Conservation (phyloP, 2,888 invertebrate species). For the Lacanobia oleracea region DNA sequence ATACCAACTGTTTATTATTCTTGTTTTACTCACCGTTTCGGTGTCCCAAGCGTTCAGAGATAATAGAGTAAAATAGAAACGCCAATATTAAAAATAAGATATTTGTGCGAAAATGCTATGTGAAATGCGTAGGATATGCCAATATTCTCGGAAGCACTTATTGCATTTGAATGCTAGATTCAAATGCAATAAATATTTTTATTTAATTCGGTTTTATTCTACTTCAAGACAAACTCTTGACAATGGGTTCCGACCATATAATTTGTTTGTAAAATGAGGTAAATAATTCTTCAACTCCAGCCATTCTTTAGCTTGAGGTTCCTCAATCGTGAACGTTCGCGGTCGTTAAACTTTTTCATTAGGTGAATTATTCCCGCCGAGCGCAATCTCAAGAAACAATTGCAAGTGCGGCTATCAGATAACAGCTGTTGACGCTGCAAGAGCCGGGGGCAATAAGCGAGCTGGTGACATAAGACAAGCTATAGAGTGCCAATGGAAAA, state of each 20-base stretch:
- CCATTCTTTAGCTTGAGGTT: conserved; percentile 38
- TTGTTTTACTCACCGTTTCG: background rate
- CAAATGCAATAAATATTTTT: background rate
- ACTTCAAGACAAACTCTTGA: background rate
- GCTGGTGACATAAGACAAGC: background rate
- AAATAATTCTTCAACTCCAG: conserved; percentile 39
- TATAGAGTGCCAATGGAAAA: background rate
- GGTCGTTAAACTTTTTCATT: conserved; percentile 62
- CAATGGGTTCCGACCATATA: background rate
- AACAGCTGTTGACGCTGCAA: conserved; percentile 41
- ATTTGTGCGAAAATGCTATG: too few relatives aligned
- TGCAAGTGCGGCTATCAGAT: conserved; percentile 52
- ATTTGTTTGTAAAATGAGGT: conserved; percentile 47
- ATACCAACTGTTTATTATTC: conserved; percentile 19
- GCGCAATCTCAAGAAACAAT: conserved; percentile 52
- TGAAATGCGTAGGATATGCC: background rate
- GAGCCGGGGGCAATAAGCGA: background rate
- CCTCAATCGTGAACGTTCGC: conserved; percentile 30
- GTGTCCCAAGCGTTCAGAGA: background rate
- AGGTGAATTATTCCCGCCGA: conserved; percentile 48
- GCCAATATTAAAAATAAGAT: too few relatives aligned
- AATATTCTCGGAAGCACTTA: background rate
- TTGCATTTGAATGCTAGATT: background rate
- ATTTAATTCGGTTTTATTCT: background rate
- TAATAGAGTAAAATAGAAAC: background rate